These are phyloP conservation scores for Lanius ludovicianus DNA, from an alignment of 2,113 vertebrate species.

Conservation along the genomic window DNA sequence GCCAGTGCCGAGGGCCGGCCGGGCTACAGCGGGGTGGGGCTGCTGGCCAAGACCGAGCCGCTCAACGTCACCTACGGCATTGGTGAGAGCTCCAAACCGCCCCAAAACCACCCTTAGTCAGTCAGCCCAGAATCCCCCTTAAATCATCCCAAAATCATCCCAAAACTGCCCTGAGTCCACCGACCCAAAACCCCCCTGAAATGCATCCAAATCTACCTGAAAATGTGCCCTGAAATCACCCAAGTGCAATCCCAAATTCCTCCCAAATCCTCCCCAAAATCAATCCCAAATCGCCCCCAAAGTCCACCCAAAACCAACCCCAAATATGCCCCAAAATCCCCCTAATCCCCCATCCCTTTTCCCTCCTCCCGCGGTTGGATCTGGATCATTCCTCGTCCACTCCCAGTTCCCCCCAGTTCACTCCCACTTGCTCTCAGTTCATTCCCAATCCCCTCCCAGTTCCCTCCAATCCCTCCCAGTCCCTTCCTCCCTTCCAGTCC, in stretches of 20 bases:
- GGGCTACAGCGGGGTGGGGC: neutral
- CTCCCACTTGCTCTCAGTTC: neutral
- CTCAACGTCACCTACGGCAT: neutral
- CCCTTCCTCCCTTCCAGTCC: too few species aligned
- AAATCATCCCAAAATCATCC: too few species aligned
- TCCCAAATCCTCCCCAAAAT: neutral
- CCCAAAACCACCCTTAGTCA: rapidly evolving
- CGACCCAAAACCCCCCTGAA: neutral
- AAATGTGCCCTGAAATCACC: neutral
- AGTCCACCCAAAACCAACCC: neutral
- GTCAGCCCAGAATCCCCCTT: neutral
- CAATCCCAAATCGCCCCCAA: too few species aligned
- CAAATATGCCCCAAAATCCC: neutral
- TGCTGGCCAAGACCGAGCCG: neutral
- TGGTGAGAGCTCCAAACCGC: neutral
- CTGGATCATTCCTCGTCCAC: neutral
- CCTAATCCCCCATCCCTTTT: too few species aligned
- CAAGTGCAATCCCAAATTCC: too few species aligned
- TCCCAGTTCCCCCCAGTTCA: neutral
- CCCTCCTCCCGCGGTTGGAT: neutral
- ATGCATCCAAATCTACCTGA: neutral
- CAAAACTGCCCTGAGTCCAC: neutral
- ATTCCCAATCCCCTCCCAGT: neutral
- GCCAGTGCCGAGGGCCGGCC: neutral
- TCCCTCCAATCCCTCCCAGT: neutral